phyloP scores from a whole-genome alignment of 1,140 invertebrate species.

The Linepithema humile region DNA sequence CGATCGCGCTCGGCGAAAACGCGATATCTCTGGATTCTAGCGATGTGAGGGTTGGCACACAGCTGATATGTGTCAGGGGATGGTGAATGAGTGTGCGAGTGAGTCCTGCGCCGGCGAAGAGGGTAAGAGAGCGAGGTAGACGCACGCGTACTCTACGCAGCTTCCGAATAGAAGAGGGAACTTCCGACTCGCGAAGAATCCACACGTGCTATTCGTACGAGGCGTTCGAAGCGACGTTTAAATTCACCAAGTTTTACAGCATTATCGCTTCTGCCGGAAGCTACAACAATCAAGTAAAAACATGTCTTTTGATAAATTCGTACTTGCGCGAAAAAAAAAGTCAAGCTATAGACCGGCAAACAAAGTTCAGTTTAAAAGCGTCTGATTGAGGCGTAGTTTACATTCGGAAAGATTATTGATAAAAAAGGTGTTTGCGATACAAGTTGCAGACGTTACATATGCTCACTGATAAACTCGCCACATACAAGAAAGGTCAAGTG shows the following conservation, averaged over 20 bases:
- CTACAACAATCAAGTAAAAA: no score
- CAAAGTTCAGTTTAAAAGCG: conserved; percentile 1
- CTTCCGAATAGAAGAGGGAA: neutral
- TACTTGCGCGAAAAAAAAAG: neutral
- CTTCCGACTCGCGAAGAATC: neutral
- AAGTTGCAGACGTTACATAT: neutral
- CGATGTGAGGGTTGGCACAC: neutral
- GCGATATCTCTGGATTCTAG: neutral
- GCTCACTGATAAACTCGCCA: neutral
- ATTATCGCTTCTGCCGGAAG: neutral
- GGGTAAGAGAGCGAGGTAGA: neutral
- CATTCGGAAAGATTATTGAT: neutral
- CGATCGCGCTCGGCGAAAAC: neutral
- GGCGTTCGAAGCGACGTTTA: neutral
- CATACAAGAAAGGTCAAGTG: neutral
- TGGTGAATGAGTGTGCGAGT: conserved; percentile 16
- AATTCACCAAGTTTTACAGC: neutral
- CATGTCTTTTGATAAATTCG: neutral
- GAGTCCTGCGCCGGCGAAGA: conserved; percentile 6
- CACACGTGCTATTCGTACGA: neutral
- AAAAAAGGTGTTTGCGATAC: neutral
- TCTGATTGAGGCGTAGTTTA: neutral
- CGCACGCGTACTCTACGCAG: conserved; percentile 59
- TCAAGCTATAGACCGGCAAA: neutral
- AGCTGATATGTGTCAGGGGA: neutral